A percentile compares a stretch with the other conserved stretches of the same genome.
Evolutionary conservation across 64 coral and sea anemone species (phyloP).

Genomic region (Acropora yongei): DNA sequence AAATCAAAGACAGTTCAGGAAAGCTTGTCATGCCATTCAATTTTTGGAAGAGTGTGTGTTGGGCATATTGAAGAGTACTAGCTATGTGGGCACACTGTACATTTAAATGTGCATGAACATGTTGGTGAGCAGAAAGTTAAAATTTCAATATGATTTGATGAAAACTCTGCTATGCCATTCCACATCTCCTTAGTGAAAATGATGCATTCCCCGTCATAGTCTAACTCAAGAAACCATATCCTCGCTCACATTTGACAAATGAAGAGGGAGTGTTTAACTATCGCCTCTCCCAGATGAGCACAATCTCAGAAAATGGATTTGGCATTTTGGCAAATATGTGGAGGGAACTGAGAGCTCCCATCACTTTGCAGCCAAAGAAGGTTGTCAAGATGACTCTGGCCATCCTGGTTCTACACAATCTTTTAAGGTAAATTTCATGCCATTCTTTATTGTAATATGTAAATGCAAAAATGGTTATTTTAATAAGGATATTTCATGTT

Average conservation of each 20-base stretch:
- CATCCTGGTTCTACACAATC: constrained; percentile 57
- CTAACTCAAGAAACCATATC: constrained; percentile 75
- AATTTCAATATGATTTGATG: too few relatives aligned
- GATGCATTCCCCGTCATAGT: constrained; percentile 70
- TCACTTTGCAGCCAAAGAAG: constrained; percentile 52
- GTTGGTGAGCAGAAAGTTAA: too few relatives aligned
- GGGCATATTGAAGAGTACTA: too few relatives aligned
- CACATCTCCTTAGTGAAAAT: constrained; percentile 61
- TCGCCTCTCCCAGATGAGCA: constrained; percentile 60
- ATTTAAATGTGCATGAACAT: too few relatives aligned
- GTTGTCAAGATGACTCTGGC: constrained; percentile 58
- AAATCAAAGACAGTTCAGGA: too few relatives aligned
- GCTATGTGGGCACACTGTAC: too few relatives aligned
- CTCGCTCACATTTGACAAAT: constrained; percentile 30
- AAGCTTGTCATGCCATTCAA: too few relatives aligned
- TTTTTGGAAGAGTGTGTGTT: too few relatives aligned
- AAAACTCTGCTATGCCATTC: not conserved
- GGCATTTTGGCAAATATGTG: constrained; percentile 49
- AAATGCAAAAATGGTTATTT: not conserved
- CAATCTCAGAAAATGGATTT: constrained; percentile 73
- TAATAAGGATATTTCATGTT: not conserved
- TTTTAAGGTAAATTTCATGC: constrained; percentile 24
- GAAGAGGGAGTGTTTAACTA: constrained; percentile 77
- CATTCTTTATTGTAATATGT: not conserved
- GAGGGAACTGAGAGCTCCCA: constrained; percentile 42